Evolutionary conservation across 1,140 invertebrate species (phyloP), one percentile per base, ranked within the genome.

Genomic region (Laupala kohalensis): DNA sequence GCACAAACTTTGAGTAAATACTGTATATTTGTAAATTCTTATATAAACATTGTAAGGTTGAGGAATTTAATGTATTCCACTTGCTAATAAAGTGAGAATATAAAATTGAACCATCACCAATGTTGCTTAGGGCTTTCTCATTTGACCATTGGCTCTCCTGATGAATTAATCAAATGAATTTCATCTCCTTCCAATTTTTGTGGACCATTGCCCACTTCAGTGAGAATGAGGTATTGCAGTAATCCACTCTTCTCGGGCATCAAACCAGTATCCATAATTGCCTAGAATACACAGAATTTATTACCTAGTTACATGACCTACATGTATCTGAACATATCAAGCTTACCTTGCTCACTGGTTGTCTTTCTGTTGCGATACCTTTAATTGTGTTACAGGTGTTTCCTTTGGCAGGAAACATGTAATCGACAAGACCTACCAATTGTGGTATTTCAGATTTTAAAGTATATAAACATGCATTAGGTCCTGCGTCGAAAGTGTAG

Each of bases 401-500:
- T n/a, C n/a, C 79, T 27, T 53, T 67, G 63, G 72, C 5, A 64
- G 93, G 93, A 76, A 94, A 95, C 25, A 87, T 85, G 76, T 90
- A 77, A 77, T 90, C 85, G 5, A 95, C 78, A 37, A 91, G 75
- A 64, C 85, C 78, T 4, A 91, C 37, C 27, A 96, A 80, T 78
- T 84, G 81, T 4, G 88, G 79, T 1, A 97, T 87, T 82, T 92
- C 84, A 75, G 91, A 83, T 77, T 94, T 89, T 71, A 94, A 79
- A 24, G 96, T 80, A 83, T 93, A 98, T 0, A 98, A 78, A 79
- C 94, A 97, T 5, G 94, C 95, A 85, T 98, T 99, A 71, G 96
- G 93, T 13, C 97, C 97, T 73, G 96, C 96, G 87, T 99, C 96
- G 84, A 96, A 98, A 26, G 96, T 98, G 79, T 99, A 99, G 5